Conservation (phyloP, 1,140 invertebrate species). For the Trypoxylus dichotomus region DNA sequence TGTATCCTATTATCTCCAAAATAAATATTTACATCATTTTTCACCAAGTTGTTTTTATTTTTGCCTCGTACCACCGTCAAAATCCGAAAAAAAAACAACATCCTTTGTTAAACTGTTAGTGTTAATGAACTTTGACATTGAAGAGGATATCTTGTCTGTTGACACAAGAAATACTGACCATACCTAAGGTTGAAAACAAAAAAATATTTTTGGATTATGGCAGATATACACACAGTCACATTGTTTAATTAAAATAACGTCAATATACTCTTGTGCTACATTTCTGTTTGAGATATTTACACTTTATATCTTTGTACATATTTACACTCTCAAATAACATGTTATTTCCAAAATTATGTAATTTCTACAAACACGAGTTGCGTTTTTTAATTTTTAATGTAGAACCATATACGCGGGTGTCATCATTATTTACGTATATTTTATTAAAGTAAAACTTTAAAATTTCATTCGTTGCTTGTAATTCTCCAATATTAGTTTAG, state of each 20-base stretch:
- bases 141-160: background rate
- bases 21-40: slow-evolving; percentile 54
- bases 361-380: no score
- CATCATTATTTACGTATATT: no score
- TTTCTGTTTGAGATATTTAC: background rate
- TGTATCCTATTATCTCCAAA: slow-evolving; percentile 54
- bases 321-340: background rate
- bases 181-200: slow-evolving; percentile 2
- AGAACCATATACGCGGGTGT: no score
- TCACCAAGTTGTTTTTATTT: background rate
- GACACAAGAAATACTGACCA: background rate
- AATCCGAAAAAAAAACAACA: background rate
- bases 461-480: no score
- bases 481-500: no score
- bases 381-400: no score
- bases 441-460: no score
- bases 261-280: background rate
- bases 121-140: background rate
- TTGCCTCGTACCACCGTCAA: background rate
- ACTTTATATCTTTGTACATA: background rate
- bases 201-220: background rate
- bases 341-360: background rate
- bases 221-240: background rate
- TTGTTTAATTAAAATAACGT: background rate
- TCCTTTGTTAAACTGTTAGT: background rate